Evolutionary conservation across 2,797 vertebrate genomes (phyloP).

Genomic region (Micropoecilia bifurca): DNA sequence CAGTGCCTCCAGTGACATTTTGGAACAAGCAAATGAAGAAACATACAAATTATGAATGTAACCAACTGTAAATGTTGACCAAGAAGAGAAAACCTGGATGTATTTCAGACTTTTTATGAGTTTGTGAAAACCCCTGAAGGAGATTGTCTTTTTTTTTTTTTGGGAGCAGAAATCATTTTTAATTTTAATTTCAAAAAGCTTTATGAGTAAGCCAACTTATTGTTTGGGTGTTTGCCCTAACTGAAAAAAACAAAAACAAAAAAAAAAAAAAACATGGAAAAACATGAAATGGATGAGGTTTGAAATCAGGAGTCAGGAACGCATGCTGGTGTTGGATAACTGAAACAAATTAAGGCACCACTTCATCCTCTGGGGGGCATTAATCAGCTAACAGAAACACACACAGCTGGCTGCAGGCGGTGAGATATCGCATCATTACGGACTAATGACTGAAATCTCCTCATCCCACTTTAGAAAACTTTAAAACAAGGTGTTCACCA

Average conservation of each 20-base stretch:
- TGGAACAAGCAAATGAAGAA: neutral
- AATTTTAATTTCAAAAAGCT: neutral
- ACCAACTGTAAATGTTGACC: neutral
- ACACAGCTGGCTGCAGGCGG: slow-evolving; percentile 44
- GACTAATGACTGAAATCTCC: slow-evolving; percentile 41
- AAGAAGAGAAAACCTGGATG: neutral
- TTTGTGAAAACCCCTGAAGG: neutral
- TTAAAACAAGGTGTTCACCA: neutral
- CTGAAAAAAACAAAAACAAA: neutral
- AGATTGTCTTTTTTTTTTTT: neutral
- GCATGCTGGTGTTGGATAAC: slow-evolving; percentile 13
- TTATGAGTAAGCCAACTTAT: neutral
- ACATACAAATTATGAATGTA: neutral
- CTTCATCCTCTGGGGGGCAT: slow-evolving; percentile 56
- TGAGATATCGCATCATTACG: slow-evolving; percentile 48
- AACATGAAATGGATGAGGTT: neutral
- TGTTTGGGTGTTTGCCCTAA: neutral
- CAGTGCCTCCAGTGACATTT: neutral
- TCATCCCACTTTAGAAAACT: slow-evolving; percentile 10
- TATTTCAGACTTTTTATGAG: neutral
- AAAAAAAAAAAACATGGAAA: neutral
- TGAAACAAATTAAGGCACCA: slow-evolving; percentile 23
- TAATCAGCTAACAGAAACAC: slow-evolving; percentile 57
- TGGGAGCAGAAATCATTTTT: neutral
- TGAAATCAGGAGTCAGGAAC: slow-evolving; percentile 1